A percentile compares a stretch with the other conserved stretches of the same genome.
These are phyloP conservation scores for Bubo scandiacus DNA, from an alignment of 2,113 vertebrate genomes.

Conservation along the genomic window DNA sequence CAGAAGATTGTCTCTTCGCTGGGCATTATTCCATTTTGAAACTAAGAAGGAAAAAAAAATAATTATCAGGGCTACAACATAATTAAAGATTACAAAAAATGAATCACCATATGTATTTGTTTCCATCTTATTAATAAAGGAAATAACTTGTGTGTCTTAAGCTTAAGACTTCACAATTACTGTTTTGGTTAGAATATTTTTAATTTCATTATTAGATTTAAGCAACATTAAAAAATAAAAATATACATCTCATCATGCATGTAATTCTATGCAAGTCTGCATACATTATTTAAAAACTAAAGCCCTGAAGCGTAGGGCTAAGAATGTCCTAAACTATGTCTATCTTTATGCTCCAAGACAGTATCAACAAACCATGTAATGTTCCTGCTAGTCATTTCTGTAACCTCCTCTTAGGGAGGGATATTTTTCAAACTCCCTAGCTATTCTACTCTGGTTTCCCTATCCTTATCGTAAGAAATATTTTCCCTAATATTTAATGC, in stretches of 20 bases:
- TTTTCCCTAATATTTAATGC: not conserved
- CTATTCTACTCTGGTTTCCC: not conserved
- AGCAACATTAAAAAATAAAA: not conserved
- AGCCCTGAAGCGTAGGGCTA: not conserved
- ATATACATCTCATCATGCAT: not conserved
- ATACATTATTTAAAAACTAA: not conserved
- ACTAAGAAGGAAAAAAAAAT: conserved; percentile 61
- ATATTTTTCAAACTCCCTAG: not conserved
- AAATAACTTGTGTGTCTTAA: not conserved
- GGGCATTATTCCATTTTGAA: conserved; percentile 58
- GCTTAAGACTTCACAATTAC: not conserved
- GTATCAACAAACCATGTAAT: not conserved
- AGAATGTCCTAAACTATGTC: not conserved
- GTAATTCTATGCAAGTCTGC: not conserved
- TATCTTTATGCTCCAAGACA: not conserved
- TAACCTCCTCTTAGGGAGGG: not conserved
- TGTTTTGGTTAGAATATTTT: not conserved
- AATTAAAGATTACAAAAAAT: not conserved
- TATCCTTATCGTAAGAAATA: not conserved
- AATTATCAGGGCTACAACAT: not conserved
- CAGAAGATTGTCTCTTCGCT: conserved; percentile 81
- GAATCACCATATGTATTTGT: not conserved
- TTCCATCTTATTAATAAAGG: not conserved
- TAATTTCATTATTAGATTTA: not conserved
- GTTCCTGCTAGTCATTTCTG: not conserved